These are phyloP conservation scores for Holothuria scabra DNA, from an alignment of 53 echinoderm and acorn worm genomes.

Conservation along the genomic window DNA sequence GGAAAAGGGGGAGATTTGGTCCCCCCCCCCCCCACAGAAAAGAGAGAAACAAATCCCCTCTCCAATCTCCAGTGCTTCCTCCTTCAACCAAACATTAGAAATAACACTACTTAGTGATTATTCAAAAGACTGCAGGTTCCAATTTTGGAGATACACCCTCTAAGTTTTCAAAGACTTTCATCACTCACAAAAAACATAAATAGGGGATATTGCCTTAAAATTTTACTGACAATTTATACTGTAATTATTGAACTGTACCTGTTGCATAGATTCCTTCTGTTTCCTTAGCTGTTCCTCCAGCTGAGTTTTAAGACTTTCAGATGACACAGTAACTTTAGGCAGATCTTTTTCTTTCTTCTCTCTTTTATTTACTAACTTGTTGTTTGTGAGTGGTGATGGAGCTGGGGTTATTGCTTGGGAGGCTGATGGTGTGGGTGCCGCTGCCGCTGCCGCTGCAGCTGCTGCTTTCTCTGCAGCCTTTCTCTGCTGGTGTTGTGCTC, in stretches of 20 bases:
- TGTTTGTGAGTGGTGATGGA: constrained; percentile 49
- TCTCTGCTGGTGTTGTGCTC: constrained; percentile 47
- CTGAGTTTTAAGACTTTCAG: constrained; percentile 27
- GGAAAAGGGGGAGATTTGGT: too few species aligned
- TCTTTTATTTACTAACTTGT: constrained; percentile 5
- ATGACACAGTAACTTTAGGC: constrained; percentile 1
- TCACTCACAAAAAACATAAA: too few species aligned
- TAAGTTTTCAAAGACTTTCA: too few species aligned
- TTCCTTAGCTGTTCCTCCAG: constrained; percentile 39
- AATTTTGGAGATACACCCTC: too few species aligned
- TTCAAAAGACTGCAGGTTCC: too few species aligned
- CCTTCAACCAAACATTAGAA: too few species aligned
- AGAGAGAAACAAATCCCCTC: too few species aligned
- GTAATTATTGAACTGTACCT: background rate
- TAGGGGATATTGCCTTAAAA: too few species aligned
- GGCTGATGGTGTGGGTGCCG: constrained; percentile 1
- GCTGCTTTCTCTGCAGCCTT: constrained; percentile 46
- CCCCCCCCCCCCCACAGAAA: too few species aligned
- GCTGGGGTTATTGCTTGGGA: constrained; percentile 48
- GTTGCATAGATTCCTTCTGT: constrained; percentile 47
- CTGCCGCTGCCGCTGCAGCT: background rate
- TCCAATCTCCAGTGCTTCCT: too few species aligned
- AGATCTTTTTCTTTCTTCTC: constrained; percentile 23
- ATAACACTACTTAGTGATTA: too few species aligned
- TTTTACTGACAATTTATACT: too few species aligned